Percentiles rank a stretch among this genome's conserved stretches.
These are phyloP conservation scores for Phasianus colchicus DNA, from an alignment of 2,113 vertebrate species.

Conservation along the genomic window DNA sequence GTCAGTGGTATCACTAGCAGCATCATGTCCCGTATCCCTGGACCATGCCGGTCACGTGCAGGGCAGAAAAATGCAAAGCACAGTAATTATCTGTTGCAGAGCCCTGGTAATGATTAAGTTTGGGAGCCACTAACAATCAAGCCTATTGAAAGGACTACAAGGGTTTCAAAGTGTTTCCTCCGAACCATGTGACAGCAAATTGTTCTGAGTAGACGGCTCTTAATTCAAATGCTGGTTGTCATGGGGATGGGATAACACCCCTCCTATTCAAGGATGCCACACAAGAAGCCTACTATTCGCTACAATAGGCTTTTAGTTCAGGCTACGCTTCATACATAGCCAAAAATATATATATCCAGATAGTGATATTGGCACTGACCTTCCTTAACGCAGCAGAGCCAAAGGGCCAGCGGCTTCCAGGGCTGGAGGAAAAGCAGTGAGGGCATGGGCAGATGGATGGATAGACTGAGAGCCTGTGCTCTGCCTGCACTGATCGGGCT, in stretches of 20 bases:
- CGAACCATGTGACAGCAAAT: slow-evolving; percentile 49
- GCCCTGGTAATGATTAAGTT: slow-evolving; percentile 72
- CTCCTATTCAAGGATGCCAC: slow-evolving; percentile 31
- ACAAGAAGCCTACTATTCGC: slow-evolving; percentile 31
- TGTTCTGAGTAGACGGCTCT: slow-evolving; percentile 51
- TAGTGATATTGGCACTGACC: accelerated
- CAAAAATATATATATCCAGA: background rate
- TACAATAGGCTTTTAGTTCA: background rate
- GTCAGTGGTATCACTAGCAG: background rate
- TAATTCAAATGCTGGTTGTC: slow-evolving; percentile 74
- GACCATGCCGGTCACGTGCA: background rate
- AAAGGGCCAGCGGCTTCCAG: accelerated
- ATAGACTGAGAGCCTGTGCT: accelerated
- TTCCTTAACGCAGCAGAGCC: background rate
- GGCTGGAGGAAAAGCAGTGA: accelerated
- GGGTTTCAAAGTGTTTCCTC: slow-evolving; percentile 71
- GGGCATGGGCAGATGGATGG: accelerated
- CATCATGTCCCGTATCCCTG: background rate
- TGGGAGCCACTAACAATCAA: slow-evolving; percentile 67
- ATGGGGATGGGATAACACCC: slow-evolving; percentile 67
- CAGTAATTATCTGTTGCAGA: slow-evolving; percentile 67
- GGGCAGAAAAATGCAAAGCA: slow-evolving; percentile 37
- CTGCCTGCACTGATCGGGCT: accelerated
- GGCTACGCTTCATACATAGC: background rate
- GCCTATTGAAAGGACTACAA: slow-evolving; percentile 68